phyloP scores from a whole-genome alignment of 92 coral and sea anemone genomes.

The Epizoanthus stellaris region DNA sequence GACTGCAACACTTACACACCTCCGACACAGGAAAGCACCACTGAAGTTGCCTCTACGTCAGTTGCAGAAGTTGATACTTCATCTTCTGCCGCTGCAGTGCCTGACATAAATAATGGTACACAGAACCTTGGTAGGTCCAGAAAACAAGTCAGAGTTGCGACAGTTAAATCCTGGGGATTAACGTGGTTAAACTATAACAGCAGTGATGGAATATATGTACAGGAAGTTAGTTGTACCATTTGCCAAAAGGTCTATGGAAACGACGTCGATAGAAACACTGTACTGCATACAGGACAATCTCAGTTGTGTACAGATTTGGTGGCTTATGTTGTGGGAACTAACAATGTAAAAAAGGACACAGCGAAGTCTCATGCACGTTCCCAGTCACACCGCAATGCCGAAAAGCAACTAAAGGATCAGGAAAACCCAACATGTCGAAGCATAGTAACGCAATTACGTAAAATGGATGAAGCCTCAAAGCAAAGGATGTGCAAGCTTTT shows the following conservation, averaged over 20 bases:
- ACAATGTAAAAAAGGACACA: conserved; percentile 37
- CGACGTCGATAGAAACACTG: conserved; percentile 12
- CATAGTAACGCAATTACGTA: conserved; percentile 24
- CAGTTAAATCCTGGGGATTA: conserved; percentile 26
- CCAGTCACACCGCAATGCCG: conserved; percentile 29
- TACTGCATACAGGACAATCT: conserved; percentile 32
- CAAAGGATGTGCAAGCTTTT: conserved; percentile 32
- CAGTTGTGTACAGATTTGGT: conserved; percentile 31
- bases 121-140: conserved; percentile 37
- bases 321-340: conserved; percentile 33
- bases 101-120: conserved; percentile 17
- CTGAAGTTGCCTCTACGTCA: conserved; percentile 20
- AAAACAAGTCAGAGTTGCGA: conserved; percentile 29
- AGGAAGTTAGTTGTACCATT: conserved; percentile 18
- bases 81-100: conserved; percentile 29
- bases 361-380: conserved; percentile 34
- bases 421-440: conserved; percentile 18
- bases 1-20: conserved; percentile 28
- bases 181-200: conserved; percentile 29
- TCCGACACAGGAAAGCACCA: conserved; percentile 5
- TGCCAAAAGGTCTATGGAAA: conserved; percentile 26
- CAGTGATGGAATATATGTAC: conserved; percentile 17
- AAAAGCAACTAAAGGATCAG: conserved; percentile 24
- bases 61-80: conserved; percentile 13
- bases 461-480: conserved; percentile 36